These are phyloP conservation scores for Spodoptera littoralis DNA, from an alignment of 2,888 invertebrate species.

Conservation along the genomic window DNA sequence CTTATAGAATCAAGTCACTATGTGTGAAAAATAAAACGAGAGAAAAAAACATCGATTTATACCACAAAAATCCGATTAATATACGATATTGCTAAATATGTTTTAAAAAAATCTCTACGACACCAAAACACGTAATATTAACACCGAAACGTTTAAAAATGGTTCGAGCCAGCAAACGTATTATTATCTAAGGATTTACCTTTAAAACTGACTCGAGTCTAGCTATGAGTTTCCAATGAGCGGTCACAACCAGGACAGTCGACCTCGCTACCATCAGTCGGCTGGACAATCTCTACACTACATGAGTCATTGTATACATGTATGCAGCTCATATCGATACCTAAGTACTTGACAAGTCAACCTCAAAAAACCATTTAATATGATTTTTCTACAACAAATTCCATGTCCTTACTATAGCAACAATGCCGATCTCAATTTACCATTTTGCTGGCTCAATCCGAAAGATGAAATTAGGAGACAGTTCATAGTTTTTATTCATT, in stretches of 20 bases:
- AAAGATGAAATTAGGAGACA: constrained; percentile 64
- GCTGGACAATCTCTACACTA: too few species aligned
- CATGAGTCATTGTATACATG: too few species aligned
- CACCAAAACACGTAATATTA: constrained; percentile 56
- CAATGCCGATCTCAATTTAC: background rate
- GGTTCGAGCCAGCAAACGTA: constrained; percentile 58
- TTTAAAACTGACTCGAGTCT: too few species aligned
- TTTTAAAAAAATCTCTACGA: constrained; percentile 58
- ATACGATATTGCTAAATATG: constrained; percentile 75
- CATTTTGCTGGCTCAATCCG: constrained; percentile 53
- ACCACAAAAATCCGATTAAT: constrained; percentile 65
- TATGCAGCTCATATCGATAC: too few species aligned
- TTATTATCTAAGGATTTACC: background rate
- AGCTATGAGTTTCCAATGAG: too few species aligned
- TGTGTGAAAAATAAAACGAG: too few species aligned
- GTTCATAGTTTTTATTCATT: constrained; percentile 69
- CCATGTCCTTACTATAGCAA: background rate
- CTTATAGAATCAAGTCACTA: constrained; percentile 27
- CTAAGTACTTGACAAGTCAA: too few species aligned
- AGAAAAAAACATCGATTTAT: constrained; percentile 61
- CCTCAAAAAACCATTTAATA: too few species aligned
- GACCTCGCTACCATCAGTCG: too few species aligned
- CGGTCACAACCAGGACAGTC: too few species aligned
- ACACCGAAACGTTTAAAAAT: constrained; percentile 62
- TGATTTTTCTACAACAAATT: too few species aligned